A percentile compares a stretch with the other conserved stretches of the same genome.
phyloP scores from a whole-genome alignment of 2,113 vertebrate genomes.

The Oceanites oceanicus region DNA sequence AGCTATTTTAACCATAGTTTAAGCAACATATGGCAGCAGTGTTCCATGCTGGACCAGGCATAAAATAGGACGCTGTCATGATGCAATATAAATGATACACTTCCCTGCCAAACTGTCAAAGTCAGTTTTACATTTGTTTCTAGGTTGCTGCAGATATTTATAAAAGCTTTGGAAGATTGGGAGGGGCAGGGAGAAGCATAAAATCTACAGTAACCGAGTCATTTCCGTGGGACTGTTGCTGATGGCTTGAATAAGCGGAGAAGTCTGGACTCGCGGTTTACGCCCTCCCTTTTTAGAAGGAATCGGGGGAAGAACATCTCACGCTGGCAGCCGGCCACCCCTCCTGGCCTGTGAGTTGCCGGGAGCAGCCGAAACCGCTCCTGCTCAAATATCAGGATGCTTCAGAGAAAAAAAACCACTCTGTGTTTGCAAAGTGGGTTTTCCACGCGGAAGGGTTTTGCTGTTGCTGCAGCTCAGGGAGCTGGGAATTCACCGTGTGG shows the following conservation, averaged over 20 bases:
- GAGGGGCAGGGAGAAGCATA: constrained; percentile 62
- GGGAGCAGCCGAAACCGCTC: constrained; percentile 19
- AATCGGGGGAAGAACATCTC: constrained; percentile 62
- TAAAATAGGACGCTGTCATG: constrained; percentile 67
- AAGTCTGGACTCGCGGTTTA: constrained; percentile 57
- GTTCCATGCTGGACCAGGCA: constrained; percentile 65
- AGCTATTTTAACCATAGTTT: constrained; percentile 73
- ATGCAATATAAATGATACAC: constrained; percentile 67
- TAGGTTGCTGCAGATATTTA: constrained; percentile 74
- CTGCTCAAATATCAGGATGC: constrained; percentile 36
- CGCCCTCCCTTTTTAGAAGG: constrained; percentile 60
- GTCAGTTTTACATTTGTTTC: constrained; percentile 71
- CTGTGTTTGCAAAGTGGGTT: not conserved
- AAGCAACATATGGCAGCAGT: constrained; percentile 67
- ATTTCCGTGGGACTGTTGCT: constrained; percentile 64
- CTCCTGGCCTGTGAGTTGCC: not conserved
- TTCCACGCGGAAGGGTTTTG: not conserved
- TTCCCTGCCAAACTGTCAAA: constrained; percentile 69
- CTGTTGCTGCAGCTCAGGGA: not conserved
- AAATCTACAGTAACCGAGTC: constrained; percentile 63
- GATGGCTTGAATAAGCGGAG: constrained; percentile 58
- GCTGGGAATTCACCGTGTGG: not conserved
- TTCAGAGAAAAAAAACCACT: not conserved
- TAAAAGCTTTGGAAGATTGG: constrained; percentile 60
- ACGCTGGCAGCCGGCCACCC: constrained; percentile 43